These are phyloP conservation scores for Nephrotoma guestfalica DNA, from an alignment of 2,888 invertebrate species.

Conservation along the genomic window DNA sequence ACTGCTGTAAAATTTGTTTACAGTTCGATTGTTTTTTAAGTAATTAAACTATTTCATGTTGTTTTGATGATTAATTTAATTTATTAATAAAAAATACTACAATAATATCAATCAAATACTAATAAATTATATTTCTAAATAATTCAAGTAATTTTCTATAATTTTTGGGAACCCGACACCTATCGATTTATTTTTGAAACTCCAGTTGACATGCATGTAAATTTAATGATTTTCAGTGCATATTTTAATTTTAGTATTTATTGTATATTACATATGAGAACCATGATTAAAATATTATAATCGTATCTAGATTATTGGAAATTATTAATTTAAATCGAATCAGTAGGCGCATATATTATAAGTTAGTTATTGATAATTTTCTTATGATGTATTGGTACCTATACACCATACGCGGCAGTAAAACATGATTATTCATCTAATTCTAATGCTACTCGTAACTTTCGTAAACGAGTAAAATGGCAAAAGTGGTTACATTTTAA, in stretches of 20 bases:
- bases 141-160: not conserved
- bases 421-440: too few species aligned
- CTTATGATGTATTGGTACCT: too few species aligned
- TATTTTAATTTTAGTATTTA: not conserved
- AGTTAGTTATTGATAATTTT: too few species aligned
- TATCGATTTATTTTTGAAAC: not conserved
- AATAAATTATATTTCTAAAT: not conserved
- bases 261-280: not conserved
- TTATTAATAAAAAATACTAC: not conserved
- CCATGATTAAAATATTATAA: too few species aligned
- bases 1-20: not conserved
- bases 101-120: not conserved
- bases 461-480: too few species aligned
- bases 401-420: too few species aligned
- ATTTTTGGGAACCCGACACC: not conserved
- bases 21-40: not conserved
- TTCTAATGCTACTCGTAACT: too few species aligned
- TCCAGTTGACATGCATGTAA: not conserved
- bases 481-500: too few species aligned
- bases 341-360: too few species aligned
- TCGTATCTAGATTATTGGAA: too few species aligned
- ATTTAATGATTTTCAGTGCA: not conserved
- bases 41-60: not conserved
- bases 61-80: not conserved
- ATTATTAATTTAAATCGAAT: too few species aligned